These are phyloP conservation scores for Halictus quadricinctus DNA, from an alignment of 2,888 invertebrate genomes.

Conservation along the genomic window DNA sequence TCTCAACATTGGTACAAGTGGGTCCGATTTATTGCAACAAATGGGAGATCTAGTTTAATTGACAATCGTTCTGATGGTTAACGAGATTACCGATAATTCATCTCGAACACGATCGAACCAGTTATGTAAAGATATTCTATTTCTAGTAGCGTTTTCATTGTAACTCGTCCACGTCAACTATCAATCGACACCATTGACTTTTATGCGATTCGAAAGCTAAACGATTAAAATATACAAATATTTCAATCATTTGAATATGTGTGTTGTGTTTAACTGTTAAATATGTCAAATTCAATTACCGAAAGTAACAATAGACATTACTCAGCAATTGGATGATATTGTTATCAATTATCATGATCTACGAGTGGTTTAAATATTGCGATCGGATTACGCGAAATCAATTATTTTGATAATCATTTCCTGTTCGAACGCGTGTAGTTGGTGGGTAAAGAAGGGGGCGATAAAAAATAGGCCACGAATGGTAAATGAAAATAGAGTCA, in stretches of 20 bases:
- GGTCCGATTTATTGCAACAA: not conserved
- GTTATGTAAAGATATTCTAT: conserved; percentile 18
- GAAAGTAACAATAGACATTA: not conserved
- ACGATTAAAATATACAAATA: not conserved
- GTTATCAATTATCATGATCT: not conserved
- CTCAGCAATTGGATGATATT: not conserved
- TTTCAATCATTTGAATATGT: not conserved
- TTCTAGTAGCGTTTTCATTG: not conserved
- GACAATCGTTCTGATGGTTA: not conserved
- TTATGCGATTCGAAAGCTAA: not conserved
- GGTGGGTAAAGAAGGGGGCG: not conserved
- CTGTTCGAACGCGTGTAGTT: not conserved
- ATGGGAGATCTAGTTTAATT: not conserved
- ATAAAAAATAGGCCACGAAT: not conserved
- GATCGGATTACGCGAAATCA: not conserved
- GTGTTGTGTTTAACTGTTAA: not conserved
- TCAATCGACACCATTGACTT: not conserved
- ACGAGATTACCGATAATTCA: not conserved
- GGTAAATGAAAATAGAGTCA: conserved; percentile 27
- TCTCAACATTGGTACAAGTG: not conserved
- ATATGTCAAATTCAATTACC: not conserved
- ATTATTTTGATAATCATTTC: not conserved
- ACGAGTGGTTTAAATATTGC: not conserved
- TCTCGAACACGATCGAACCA: too few relatives aligned
- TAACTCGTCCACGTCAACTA: not conserved